A percentile compares a stretch with the other conserved stretches of the same genome.
Conservation (phyloP, 2,113 vertebrate genomes). For the Gavia stellata region DNA sequence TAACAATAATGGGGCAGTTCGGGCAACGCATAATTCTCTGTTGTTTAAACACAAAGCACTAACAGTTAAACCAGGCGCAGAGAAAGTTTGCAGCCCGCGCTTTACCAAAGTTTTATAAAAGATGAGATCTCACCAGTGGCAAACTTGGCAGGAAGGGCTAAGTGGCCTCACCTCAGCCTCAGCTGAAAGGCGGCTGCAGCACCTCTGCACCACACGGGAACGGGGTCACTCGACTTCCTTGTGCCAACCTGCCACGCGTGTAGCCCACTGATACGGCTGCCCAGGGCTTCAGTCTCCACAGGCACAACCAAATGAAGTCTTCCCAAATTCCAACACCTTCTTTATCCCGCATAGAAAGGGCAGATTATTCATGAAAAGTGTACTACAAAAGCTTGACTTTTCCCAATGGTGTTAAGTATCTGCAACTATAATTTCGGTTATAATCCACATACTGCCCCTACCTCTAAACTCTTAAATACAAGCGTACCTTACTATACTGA, state of each 20-base stretch:
- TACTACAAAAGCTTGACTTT: neutral
- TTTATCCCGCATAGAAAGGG: fast-evolving
- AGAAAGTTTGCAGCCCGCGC: neutral
- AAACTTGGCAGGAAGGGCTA: neutral
- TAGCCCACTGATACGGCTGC: fast-evolving
- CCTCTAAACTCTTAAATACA: neutral
- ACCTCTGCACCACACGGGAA: neutral
- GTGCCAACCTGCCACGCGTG: neutral
- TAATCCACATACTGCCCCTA: neutral
- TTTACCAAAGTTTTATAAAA: neutral
- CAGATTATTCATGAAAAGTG: neutral
- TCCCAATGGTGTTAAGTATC: neutral
- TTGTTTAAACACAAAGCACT: neutral
- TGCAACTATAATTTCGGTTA: neutral
- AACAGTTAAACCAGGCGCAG: neutral
- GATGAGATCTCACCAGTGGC: neutral
- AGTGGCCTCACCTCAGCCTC: neutral
- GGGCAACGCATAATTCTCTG: fast-evolving
- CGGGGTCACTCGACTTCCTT: fast-evolving
- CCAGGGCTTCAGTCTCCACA: neutral
- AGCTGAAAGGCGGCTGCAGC: neutral
- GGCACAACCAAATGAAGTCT: neutral
- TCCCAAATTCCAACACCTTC: neutral
- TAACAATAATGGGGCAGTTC: neutral
- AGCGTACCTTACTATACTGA: fast-evolving